Evolutionary conservation across 2,113 vertebrate genomes (phyloP).

Genomic region (Fregata magnificens): DNA sequence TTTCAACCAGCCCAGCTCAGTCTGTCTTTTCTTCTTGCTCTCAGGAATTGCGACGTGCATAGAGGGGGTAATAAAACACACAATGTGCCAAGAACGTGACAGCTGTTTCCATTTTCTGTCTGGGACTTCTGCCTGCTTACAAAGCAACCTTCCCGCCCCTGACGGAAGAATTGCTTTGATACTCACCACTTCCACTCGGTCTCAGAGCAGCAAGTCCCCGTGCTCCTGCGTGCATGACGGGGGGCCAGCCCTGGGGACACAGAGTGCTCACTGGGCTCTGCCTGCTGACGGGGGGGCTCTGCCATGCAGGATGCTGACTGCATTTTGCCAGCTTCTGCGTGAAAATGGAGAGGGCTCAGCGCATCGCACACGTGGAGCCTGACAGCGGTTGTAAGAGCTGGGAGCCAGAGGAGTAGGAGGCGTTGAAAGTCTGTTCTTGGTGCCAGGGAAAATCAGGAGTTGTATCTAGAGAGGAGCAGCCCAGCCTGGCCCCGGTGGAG

Average conservation of each 20-base stretch:
- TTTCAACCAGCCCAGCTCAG: not conserved
- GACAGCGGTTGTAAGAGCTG: not conserved
- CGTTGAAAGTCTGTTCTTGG: not conserved
- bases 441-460: not conserved
- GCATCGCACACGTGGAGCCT: rapidly evolving
- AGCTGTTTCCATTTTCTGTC: not conserved
- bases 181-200: not conserved
- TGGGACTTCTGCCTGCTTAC: not conserved
- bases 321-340: not conserved
- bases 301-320: not conserved
- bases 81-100: not conserved
- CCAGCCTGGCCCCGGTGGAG: not conserved
- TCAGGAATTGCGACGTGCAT: rapidly evolving
- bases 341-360: not conserved
- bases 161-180: not conserved
- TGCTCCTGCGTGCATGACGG: rapidly evolving
- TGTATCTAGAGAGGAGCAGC: rapidly evolving
- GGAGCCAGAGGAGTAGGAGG: not conserved
- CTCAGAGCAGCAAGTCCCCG: rapidly evolving
- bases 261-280: not conserved
- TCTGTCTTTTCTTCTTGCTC: not conserved
- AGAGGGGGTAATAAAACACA: not conserved
- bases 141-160: not conserved
- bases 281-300: not conserved
- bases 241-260: not conserved